Conservation (phyloP, 2,113 vertebrate genomes). For the Nerophis ophidion region DNA sequence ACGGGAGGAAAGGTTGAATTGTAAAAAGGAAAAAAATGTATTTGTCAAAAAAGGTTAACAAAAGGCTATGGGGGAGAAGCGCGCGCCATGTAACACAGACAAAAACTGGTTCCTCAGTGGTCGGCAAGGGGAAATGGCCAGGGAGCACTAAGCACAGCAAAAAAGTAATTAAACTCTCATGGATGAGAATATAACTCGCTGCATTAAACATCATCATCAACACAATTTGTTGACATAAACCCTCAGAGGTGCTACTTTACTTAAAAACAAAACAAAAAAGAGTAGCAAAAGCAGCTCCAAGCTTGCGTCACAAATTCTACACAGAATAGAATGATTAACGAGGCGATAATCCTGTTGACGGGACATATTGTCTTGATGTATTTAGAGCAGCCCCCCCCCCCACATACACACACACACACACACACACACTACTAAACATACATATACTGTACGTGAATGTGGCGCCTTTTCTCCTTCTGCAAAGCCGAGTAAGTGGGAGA, state of each 20-base stretch:
- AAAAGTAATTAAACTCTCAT: neutral
- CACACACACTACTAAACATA: neutral
- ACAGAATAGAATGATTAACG: slow-evolving; percentile 11
- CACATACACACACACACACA: slow-evolving; percentile 23
- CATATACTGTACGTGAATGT: neutral
- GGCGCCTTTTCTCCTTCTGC: neutral
- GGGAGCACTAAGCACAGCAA: no score
- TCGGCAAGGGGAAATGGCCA: no score
- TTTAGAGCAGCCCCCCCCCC: slow-evolving; percentile 16
- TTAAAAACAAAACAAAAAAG: neutral
- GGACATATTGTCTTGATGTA: slow-evolving; percentile 22
- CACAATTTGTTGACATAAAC: slow-evolving; percentile 11
- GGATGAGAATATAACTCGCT: neutral
- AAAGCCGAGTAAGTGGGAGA: neutral
- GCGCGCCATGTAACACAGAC: no score
- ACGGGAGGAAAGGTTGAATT: no score
- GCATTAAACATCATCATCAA: neutral
- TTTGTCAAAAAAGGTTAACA: no score
- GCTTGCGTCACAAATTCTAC: neutral
- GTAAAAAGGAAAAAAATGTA: no score
- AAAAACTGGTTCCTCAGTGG: no score
- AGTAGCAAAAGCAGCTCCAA: neutral
- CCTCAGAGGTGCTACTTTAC: neutral
- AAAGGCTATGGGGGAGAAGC: no score
- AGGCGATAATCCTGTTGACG: slow-evolving; percentile 22